Percentiles rank a stretch among this genome's conserved stretches.
These are phyloP conservation scores for Candidula unifasciata DNA, from an alignment of 2,888 invertebrate genomes.

Conservation along the genomic window DNA sequence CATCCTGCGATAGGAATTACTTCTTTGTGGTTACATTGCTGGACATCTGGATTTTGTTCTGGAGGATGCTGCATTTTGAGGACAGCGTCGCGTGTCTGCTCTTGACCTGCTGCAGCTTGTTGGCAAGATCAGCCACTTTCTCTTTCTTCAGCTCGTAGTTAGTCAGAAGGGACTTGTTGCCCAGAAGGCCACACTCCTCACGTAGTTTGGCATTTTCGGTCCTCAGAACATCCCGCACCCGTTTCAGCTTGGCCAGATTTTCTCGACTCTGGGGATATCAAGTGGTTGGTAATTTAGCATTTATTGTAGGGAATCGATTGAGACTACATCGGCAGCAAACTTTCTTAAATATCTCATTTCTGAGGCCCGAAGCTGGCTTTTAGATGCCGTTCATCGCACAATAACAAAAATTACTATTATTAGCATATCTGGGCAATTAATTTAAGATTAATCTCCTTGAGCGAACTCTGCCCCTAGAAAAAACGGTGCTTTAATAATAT, in stretches of 20 bases:
- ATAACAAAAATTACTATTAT: no score
- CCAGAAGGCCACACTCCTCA: slow-evolving; percentile 80
- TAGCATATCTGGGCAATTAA: no score
- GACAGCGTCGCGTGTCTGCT: slow-evolving; percentile 76
- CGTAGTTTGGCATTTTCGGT: slow-evolving; percentile 78
- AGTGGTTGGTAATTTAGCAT: no score
- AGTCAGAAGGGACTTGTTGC: slow-evolving; percentile 79
- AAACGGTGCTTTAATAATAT: no score
- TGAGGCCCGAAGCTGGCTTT: no score
- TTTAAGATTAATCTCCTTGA: no score
- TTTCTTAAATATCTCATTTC: no score
- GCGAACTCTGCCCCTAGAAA: no score
- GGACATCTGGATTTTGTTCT: slow-evolving; percentile 76
- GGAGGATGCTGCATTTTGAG: slow-evolving; percentile 73
- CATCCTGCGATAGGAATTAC: no score
- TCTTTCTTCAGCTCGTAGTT: slow-evolving; percentile 80
- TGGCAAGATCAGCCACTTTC: slow-evolving; percentile 68
- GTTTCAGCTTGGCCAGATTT: slow-evolving; percentile 77
- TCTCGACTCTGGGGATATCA: slow-evolving; percentile 75
- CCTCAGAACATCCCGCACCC: slow-evolving; percentile 78
- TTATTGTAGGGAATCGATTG: no score
- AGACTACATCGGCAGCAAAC: no score
- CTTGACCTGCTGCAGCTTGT: slow-evolving; percentile 73
- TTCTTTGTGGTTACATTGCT: slow-evolving; percentile 40
- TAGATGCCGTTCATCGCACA: no score